Evolutionary conservation across 2,888 invertebrate genomes (phyloP), one percentile per base, ranked within the genome.

Genomic region (Dynastes hyllus): DNA sequence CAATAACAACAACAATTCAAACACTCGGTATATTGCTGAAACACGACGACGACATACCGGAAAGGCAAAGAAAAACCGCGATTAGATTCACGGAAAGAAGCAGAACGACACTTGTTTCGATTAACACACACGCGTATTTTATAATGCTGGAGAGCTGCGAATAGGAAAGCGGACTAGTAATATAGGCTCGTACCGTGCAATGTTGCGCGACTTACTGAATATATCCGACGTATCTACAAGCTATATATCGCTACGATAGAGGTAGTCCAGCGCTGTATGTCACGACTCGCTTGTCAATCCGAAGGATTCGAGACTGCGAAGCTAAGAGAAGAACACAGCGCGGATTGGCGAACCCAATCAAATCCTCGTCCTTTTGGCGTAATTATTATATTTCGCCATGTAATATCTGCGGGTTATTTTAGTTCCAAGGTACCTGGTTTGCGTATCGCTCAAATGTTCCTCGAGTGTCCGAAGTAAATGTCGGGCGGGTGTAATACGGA

Each of bases 201-300:
- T 75, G 45, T 55, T 61, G 55, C 40, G 73, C 61, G 73, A 37
- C 32, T 61, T 75, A 75, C 73, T 75, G 73, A 63, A 27, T n/a
- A 37, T 58, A 5, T 37, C 63, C 22, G 13, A 2, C 51, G 69
- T 51, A 69, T 16, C 22, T 27, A 51, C 69, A 69, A 69, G 69
- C 13, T 75, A 75, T 75, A 75, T 75, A 61, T 61, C 50, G 61
- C 16, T 50, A 22, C 45, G 55, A 71, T 37, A 55, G 55, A 32
- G 32, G 37, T 37, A 45, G 45, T 45, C 11, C 8, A 8, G 8
- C 45, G 45, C 45, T 45, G 45, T 11, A 8, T 45, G 45, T 8
- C 45, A 45, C 2, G 45, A 45, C 8, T 1, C 1, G 45, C 45
- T 45, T 45, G 45, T 45, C 45, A 55, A 55, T 55, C 13, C 22